Evolutionary conservation across 2,888 invertebrate species (phyloP), one percentile per base, ranked within the genome.

Genomic region (Sesia apiformis): DNA sequence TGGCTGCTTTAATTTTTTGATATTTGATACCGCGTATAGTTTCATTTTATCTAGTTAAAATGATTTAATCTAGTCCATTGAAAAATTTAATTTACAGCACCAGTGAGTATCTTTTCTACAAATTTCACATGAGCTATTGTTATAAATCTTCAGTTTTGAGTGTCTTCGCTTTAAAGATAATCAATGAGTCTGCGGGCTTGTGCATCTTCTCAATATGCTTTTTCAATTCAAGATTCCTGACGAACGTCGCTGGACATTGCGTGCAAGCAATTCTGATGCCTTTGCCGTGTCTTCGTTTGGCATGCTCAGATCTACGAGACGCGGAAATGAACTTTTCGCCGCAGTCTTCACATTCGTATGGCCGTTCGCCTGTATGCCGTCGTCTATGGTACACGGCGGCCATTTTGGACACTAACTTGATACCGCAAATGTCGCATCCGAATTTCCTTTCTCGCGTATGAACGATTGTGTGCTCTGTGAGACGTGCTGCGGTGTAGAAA

Each of bases 381-480:
- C 90, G 70, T 60, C 82, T 78, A 54, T 90, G 90, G 60, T 90
- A 88, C 2, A 85, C 79, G 2, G 79, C 81, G 3, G 90, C 89
- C 84, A 85, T 87, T 60, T 81, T 83, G 7, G 86, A 78, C 3
- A 87, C 87, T 0, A 89, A 65, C 65, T 79, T 83, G 38, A 81
- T 85, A 7, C 86, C 81, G 65, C 91, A 91, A 53, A 91, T 78
- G 55, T 90, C 86, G 57, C 91, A 91, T 59, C 79, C 83, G 60
- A 87, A 91, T 52, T 90, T 90, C 58, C 91, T 74, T 51, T 74
- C 89, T 7, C 90, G 76, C 0, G 91, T 90, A 60, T 91, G 91
- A 0, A 90, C 91, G 0, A 90, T 83, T 3, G 78, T 78, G 54
- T 91, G 91, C 56, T 90, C 90, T 0, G 87, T 85, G 55, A 91